Percentiles rank a stretch among this genome's conserved stretches.
phyloP scores from a whole-genome alignment of 1,140 invertebrate species.

The Philotrypesis tridentata region DNA sequence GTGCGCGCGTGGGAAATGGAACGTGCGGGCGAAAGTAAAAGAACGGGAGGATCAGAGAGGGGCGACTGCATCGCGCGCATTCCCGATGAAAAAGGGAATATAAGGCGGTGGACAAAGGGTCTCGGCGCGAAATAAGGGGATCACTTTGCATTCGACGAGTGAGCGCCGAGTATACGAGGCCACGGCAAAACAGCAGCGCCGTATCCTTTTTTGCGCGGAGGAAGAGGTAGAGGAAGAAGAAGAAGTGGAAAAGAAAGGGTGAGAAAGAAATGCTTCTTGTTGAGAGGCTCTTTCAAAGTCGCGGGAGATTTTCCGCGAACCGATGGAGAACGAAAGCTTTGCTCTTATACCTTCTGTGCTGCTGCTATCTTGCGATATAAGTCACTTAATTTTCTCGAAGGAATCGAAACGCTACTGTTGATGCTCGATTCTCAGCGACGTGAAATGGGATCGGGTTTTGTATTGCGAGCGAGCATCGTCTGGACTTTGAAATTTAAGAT shows the following conservation, averaged over 20 bases:
- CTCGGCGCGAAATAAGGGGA: slow-evolving; percentile 55
- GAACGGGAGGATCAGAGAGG: not conserved
- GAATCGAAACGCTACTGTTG: not conserved
- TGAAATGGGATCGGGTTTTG: too few relatives aligned
- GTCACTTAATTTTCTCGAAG: slow-evolving; percentile 6
- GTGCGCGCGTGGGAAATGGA: not conserved
- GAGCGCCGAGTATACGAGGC: not conserved
- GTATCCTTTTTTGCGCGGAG: not conserved
- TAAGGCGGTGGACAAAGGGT: slow-evolving; percentile 16
- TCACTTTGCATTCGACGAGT: slow-evolving; percentile 56
- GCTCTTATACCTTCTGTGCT: not conserved
- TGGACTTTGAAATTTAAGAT: not conserved
- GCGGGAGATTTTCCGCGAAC: slow-evolving; percentile 1
- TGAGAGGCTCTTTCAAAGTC: not conserved
- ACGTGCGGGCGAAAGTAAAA: not conserved
- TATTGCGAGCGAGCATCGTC: too few relatives aligned
- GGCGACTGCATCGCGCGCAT: not conserved
- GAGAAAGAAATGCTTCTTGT: not conserved
- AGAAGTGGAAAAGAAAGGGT: not conserved
- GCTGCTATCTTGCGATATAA: not conserved
- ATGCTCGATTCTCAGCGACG: too few relatives aligned
- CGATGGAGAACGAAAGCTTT: not conserved
- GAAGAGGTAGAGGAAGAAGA: too few relatives aligned
- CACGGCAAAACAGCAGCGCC: not conserved
- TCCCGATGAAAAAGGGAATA: not conserved